These are phyloP conservation scores for Varecia variegata DNA, from an alignment of 2,797 vertebrate species.

Conservation along the genomic window DNA sequence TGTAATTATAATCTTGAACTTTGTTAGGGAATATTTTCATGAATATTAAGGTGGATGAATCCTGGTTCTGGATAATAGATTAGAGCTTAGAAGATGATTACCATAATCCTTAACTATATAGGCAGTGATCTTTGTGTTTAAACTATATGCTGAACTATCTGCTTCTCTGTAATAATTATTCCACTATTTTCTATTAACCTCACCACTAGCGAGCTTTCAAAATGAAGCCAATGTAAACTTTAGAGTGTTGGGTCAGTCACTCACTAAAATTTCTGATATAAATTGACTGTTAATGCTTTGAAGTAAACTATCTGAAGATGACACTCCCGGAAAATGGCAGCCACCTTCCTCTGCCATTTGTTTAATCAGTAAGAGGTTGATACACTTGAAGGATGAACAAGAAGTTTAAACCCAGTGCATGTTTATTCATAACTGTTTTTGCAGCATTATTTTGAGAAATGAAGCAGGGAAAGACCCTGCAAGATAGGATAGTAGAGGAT, in stretches of 20 bases:
- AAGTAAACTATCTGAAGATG: constrained; percentile 55
- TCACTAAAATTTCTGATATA: constrained; percentile 45
- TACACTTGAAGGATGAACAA: constrained; percentile 59
- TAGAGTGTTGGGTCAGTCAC: neutral
- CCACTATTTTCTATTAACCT: constrained; percentile 41
- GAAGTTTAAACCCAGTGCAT: constrained; percentile 46
- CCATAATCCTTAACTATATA: constrained; percentile 46
- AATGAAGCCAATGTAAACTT: constrained; percentile 42
- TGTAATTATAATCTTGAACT: constrained; percentile 59
- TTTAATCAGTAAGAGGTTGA: constrained; percentile 73
- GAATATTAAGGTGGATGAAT: constrained; percentile 52
- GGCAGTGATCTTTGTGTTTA: neutral
- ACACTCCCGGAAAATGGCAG: constrained; percentile 19
- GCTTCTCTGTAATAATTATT: constrained; percentile 39
- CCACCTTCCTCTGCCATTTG: neutral
- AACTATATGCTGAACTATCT: neutral
- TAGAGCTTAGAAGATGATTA: constrained; percentile 31
- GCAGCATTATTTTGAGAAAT: constrained; percentile 54
- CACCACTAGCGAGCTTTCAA: constrained; percentile 1
- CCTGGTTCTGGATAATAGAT: constrained; percentile 37
- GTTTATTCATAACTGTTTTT: constrained; percentile 67
- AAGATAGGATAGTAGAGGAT: constrained; percentile 48
- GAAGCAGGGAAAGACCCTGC: constrained; percentile 28
- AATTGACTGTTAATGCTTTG: constrained; percentile 53
- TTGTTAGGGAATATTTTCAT: constrained; percentile 49